phyloP scores from a whole-genome alignment of 1,140 invertebrate genomes.

The Calephelis virginiensis region DNA sequence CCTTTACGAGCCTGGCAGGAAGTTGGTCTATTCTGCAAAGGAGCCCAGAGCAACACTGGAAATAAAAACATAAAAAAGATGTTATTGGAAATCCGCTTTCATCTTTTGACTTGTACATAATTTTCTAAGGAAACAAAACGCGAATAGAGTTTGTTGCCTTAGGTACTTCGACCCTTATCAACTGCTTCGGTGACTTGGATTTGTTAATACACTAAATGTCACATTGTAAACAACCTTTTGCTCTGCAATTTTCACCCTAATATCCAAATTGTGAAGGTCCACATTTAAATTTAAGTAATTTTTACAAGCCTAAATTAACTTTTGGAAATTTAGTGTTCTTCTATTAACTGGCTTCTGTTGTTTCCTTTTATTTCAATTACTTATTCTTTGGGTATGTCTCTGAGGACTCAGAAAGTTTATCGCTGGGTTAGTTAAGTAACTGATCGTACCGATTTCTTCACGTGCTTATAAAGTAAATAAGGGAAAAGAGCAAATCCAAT shows the following conservation, averaged over 20 bases:
- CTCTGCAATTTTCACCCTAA: not conserved
- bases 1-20: no score
- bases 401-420: not conserved
- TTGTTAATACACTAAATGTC: conserved; percentile 48
- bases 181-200: conserved; percentile 50
- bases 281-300: conserved; percentile 1
- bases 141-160: conserved; percentile 36
- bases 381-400: not conserved
- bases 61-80: no score
- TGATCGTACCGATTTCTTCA: not conserved
- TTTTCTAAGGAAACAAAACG: conserved; percentile 12
- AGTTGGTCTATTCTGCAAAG: no score
- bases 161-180: conserved; percentile 59
- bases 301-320: conserved; percentile 13
- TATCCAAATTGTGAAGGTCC: not conserved
- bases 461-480: not conserved
- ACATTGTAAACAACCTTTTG: conserved; percentile 24
- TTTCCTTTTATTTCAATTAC: conserved; percentile 9
- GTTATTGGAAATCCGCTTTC: not conserved
- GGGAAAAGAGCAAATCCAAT: not conserved
- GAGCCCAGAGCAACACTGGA: no score
- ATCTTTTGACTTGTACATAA: not conserved
- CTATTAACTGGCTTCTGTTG: conserved; percentile 7
- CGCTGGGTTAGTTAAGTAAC: not conserved
- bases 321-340: conserved; percentile 8